Conservation (phyloP, 2,888 invertebrate genomes). For the Nephrocerus scutellatus region DNA sequence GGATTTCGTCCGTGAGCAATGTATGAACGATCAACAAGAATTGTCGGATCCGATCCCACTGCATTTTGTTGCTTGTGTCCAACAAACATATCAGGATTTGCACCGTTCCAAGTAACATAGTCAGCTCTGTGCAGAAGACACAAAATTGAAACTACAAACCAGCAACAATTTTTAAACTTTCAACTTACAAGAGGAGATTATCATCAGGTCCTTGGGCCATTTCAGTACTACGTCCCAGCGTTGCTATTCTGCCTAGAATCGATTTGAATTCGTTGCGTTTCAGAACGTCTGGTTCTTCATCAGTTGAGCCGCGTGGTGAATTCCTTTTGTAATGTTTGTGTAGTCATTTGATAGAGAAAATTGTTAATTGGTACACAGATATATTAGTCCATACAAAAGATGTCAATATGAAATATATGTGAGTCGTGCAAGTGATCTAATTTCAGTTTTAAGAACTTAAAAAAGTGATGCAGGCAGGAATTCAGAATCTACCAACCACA, state of each 20-base stretch:
- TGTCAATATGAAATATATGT: too few species aligned
- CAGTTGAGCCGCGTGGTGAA: slow-evolving; percentile 29
- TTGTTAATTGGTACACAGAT: too few species aligned
- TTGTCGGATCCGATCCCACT: slow-evolving; percentile 53
- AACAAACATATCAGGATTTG: slow-evolving; percentile 57
- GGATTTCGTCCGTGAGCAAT: slow-evolving; percentile 61
- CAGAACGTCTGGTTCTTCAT: slow-evolving; percentile 24
- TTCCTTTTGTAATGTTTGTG: slow-evolving; percentile 28
- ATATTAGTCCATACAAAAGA: too few species aligned
- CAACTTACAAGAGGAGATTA: slow-evolving; percentile 66
- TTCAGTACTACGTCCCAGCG: slow-evolving; percentile 63
- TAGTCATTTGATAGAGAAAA: too few species aligned
- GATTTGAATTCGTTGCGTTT: slow-evolving; percentile 43
- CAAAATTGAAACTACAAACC: not conserved
- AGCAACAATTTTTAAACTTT: not conserved
- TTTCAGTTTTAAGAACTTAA: too few species aligned
- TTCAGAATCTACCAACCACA: too few species aligned
- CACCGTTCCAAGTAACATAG: slow-evolving; percentile 78
- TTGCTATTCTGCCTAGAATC: slow-evolving; percentile 40
- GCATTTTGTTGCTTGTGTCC: slow-evolving; percentile 49
- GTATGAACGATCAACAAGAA: slow-evolving; percentile 45
- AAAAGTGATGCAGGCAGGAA: too few species aligned
- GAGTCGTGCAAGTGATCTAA: too few species aligned
- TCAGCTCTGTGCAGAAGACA: slow-evolving; percentile 68
- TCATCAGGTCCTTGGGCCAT: slow-evolving; percentile 75